Base-by-base conservation (phyloP, 2,797 vertebrate species). In the Leptoclinus maculatus region DNA sequence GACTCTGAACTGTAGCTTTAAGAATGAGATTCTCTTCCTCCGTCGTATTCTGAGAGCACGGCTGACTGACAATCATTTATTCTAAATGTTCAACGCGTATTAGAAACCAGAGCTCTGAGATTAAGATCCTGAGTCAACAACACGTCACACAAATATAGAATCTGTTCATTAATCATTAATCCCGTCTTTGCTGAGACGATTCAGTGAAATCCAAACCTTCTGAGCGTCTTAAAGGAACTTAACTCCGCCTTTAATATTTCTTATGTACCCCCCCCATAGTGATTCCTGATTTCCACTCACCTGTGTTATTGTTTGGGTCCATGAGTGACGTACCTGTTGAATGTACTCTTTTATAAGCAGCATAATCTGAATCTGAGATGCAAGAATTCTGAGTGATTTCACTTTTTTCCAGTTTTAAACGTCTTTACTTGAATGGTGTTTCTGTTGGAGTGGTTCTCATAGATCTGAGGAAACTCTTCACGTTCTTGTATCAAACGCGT, bases 341-440 rank as follows among this genome's bases (percentile, higher is more conserved):
- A 95, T 95, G 93, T 95, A 95, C 83, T 93, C 91, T 91, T 88
- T 89, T 87, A 85, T 83, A 85, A 85, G 76, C 79, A 80, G 70
- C 84, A 79, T 88, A 83, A 88, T 93, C 91, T 75, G 73, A 89
- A 89, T 85, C 87, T 75, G 78, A 87, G 79, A 89, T 84, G 90
- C 88, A 92, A 78, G 71, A 87, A 90, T 91, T 91, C 84, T 78
- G 82, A 85, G 64, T 74, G 78, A 88, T 90, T 88, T 51, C 88
- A 66, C 17, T 45, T 45, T 45, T 84, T 78, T 80, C 71, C 71
- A 14, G 76, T 89, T 88, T 78, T 49, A 82, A 87, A 60, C 43
- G 72, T 70, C 86, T 83, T 91, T 91, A 90, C 89, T 90, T 93
- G 88, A 91, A 88, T 77, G 70, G 56, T 77, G 64, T 87, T 91